Evolutionary conservation across 2,113 vertebrate genomes (phyloP).

Genomic region (Gymnorhina tibicen): DNA sequence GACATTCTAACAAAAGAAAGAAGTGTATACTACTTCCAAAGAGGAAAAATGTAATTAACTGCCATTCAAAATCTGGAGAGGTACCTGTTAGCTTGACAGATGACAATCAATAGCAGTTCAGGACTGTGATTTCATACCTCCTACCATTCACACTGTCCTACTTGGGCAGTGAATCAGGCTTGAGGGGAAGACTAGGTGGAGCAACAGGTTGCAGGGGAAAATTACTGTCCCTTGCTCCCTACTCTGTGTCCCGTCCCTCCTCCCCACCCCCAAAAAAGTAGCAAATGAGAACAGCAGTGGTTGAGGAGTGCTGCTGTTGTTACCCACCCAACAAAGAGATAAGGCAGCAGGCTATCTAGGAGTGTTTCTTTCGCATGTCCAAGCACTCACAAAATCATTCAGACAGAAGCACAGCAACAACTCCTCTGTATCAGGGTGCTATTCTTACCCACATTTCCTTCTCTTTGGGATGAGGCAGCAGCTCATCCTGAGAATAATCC

Average conservation of each 20-base stretch:
- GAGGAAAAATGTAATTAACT: conserved; percentile 35
- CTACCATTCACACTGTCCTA: background rate
- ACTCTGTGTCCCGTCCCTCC: background rate
- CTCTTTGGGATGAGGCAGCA: background rate
- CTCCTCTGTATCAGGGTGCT: background rate
- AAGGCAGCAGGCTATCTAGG: background rate
- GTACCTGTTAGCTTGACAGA: background rate
- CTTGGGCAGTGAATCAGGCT: background rate
- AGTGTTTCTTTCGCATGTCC: background rate
- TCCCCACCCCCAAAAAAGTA: background rate
- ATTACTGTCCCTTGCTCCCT: background rate
- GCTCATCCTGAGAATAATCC: background rate
- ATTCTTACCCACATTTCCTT: background rate
- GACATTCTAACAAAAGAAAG: conserved; percentile 36
- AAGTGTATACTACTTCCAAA: conserved; percentile 13
- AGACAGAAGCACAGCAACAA: background rate
- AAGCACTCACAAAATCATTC: background rate
- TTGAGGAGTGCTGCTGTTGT: background rate
- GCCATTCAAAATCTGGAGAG: background rate
- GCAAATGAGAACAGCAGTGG: background rate
- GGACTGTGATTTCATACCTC: background rate
- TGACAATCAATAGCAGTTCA: background rate
- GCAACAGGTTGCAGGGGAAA: background rate
- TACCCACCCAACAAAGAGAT: background rate
- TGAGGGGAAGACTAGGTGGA: background rate